phyloP scores from a whole-genome alignment of 2,888 invertebrate species.

The Eueremaeus valkanovi region DNA sequence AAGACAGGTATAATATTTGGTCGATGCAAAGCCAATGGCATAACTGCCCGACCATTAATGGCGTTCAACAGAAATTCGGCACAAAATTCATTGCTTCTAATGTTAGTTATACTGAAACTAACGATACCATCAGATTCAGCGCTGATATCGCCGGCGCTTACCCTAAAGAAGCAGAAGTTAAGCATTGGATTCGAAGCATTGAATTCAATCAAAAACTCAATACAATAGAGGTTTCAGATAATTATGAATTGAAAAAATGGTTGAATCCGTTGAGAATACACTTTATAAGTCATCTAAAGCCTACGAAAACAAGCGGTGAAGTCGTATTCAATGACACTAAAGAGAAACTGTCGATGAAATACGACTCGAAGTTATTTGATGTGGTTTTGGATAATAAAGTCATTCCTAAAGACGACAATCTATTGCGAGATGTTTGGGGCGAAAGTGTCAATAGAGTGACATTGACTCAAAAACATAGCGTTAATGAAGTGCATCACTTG shows the following conservation, averaged over 20 bases:
- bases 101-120: not conserved
- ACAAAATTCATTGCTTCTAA: not conserved
- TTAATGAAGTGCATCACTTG: not conserved
- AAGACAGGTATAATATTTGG: conserved; percentile 30
- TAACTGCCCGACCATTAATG: conserved; percentile 36
- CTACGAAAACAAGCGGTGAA: not conserved
- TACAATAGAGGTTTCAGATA: not conserved
- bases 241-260: conserved; percentile 27
- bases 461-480: not conserved
- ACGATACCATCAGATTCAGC: conserved; percentile 11
- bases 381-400: conserved; percentile 5
- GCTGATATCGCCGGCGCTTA: conserved; percentile 38
- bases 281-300: conserved; percentile 17
- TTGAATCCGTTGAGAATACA: conserved; percentile 14
- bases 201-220: conserved; percentile 25
- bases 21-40: conserved; percentile 34
- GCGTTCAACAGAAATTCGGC: conserved; percentile 30
- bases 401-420: conserved; percentile 11
- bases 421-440: conserved; percentile 31
- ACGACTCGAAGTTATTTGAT: conserved; percentile 7
- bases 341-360: not conserved
- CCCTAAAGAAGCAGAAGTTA: conserved; percentile 34
- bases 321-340: not conserved
- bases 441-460: conserved; percentile 14
- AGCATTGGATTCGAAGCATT: conserved; percentile 4